Percentiles rank a stretch among this genome's conserved stretches.
These are phyloP conservation scores for Galeopterus variegatus DNA, from an alignment of 2,113 vertebrate species.

Conservation along the genomic window DNA sequence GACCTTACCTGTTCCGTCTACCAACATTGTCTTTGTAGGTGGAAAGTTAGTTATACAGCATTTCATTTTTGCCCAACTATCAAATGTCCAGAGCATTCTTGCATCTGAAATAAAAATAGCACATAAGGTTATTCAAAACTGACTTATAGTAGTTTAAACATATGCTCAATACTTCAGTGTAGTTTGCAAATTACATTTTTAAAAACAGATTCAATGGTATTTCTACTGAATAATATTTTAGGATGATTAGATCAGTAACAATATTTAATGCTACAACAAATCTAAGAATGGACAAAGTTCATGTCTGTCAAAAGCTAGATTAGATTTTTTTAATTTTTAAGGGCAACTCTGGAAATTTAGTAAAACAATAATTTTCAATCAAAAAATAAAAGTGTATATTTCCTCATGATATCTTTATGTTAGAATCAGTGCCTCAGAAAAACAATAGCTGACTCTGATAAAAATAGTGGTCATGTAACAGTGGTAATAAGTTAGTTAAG, in stretches of 20 bases:
- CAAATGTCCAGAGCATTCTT: not conserved
- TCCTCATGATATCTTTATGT: not conserved
- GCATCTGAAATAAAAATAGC: not conserved
- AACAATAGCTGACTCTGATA: not conserved
- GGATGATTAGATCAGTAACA: not conserved
- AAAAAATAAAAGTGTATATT: not conserved
- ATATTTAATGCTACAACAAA: not conserved
- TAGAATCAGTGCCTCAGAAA: not conserved
- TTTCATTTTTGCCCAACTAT: not conserved
- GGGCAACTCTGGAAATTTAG: not conserved
- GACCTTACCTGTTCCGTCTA: not conserved
- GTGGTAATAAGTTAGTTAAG: rapidly evolving
- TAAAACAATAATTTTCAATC: not conserved
- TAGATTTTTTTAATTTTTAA: not conserved
- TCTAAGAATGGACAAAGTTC: not conserved
- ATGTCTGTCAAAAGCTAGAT: not conserved
- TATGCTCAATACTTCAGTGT: not conserved
- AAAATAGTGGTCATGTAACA: not conserved
- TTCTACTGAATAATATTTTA: not conserved
- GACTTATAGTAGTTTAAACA: not conserved
- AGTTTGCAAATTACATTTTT: not conserved
- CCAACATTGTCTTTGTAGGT: not conserved
- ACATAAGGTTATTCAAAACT: not conserved
- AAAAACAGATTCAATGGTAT: not conserved
- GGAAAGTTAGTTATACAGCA: not conserved